Conservation (phyloP, 2,797 vertebrate genomes). For the Enteromius radiatus region DNA sequence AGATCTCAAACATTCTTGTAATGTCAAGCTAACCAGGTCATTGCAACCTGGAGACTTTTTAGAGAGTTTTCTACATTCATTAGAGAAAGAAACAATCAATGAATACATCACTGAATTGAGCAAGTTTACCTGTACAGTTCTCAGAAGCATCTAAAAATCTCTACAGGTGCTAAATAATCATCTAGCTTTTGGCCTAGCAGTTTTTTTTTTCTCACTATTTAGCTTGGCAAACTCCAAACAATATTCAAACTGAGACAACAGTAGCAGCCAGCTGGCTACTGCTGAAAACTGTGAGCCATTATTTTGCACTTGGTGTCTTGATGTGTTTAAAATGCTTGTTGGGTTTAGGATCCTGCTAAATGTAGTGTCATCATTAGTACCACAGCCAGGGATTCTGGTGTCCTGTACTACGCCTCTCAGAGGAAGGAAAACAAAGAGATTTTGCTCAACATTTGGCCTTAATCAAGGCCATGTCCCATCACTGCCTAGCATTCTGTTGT, state of each 20-base stretch:
- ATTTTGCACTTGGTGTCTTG: conserved; percentile 61
- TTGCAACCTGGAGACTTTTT: conserved; percentile 13
- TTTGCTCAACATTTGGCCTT: conserved; percentile 40
- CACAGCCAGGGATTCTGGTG: conserved; percentile 50
- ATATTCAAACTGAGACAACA: conserved; percentile 29
- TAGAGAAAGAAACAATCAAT: not conserved
- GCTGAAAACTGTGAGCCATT: conserved; percentile 26
- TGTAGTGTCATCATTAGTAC: conserved; percentile 63
- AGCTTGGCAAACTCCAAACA: conserved; percentile 56
- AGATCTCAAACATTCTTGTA: not conserved
- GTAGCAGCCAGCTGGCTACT: conserved; percentile 23
- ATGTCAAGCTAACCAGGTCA: conserved; percentile 20
- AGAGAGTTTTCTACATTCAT: not conserved
- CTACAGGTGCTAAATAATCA: conserved; percentile 5
- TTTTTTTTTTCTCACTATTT: conserved; percentile 30
- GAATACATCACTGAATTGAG: not conserved
- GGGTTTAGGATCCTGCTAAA: conserved; percentile 76
- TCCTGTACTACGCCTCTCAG: conserved; percentile 40
- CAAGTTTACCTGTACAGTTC: not conserved
- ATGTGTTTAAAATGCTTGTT: conserved; percentile 36
- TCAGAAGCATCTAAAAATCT: conserved; percentile 4
- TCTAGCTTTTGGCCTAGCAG: not conserved
- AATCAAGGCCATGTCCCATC: conserved; percentile 41
- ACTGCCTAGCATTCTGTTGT: conserved; percentile 40
- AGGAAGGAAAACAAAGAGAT: conserved; percentile 26